Percentiles rank a stretch among this genome's conserved stretches.
These are phyloP conservation scores for Drosophila ercepeae DNA, from an alignment of 1,140 invertebrate species.

Conservation along the genomic window DNA sequence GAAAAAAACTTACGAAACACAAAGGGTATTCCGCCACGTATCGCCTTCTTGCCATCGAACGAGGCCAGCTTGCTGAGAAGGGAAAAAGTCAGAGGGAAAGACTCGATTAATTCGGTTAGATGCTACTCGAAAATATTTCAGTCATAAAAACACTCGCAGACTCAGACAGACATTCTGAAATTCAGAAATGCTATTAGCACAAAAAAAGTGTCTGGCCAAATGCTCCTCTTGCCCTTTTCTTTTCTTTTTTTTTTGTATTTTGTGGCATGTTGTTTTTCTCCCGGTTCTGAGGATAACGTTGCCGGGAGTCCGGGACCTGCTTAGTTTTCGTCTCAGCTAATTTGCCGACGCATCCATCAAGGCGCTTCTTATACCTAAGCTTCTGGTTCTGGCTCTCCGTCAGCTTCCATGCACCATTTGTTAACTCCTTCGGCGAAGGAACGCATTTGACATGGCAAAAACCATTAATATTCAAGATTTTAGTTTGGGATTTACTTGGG, in stretches of 20 bases:
- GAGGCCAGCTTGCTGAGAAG: conserved; percentile 93
- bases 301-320: conserved; percentile 25
- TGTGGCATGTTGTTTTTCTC: conserved; percentile 41
- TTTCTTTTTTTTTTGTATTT: conserved; percentile 36
- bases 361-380: conserved; percentile 26
- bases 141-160: conserved; percentile 69
- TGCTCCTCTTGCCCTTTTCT: conserved; percentile 68
- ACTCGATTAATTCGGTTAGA: conserved; percentile 66
- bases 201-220: conserved; percentile 80
- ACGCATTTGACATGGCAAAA: conserved; percentile 41
- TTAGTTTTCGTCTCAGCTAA: conserved; percentile 67
- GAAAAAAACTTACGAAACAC: conserved; percentile 94
- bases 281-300: conserved; percentile 34
- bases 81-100: conserved; percentile 83
- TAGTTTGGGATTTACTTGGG: neutral
- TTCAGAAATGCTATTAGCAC: conserved; percentile 65
- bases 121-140: conserved; percentile 47
- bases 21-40: conserved; percentile 97
- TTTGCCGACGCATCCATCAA: conserved; percentile 78
- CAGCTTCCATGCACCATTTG: conserved; percentile 38
- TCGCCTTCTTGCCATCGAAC: conserved; percentile 97
- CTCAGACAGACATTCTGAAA: conserved; percentile 68
- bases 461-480: conserved; percentile 39
- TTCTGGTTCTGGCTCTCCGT: conserved; percentile 5
- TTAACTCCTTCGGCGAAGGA: conserved; percentile 43